Evolutionary conservation across 1,140 invertebrate genomes (phyloP), one percentile per base, ranked within the genome.

Genomic region (Drosophila sturtevanti): DNA sequence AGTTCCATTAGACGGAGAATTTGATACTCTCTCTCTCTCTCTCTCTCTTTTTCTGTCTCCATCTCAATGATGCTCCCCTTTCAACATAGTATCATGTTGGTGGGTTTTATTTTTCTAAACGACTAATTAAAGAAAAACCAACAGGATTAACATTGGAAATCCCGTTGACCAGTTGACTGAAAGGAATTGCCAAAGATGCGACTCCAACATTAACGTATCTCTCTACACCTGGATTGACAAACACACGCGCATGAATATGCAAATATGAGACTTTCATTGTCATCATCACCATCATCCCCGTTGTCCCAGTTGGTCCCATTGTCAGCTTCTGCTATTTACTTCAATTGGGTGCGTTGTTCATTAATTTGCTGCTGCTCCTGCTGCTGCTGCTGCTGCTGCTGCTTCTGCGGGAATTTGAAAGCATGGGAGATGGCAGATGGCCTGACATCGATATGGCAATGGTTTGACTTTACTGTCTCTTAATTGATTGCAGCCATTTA

Each of bases 401-500:
- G 4, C n/a, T 10, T 14, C 0, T 1, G 44, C 22, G 18, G 24
- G 21, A 35, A 16, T 3, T 18, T 11, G 52, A 54, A 51, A 63
- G 37, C 7, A 66, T 31, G 63, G 55, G 21, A 55, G 41, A 59
- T 21, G 37, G 75, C 75, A 79, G 75, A 58, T 68, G 63, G 69
- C 72, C 61, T 77, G 66, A 87, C 74, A 81, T 82, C 71, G 72
- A 82, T 73, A 79, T 81, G 70, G 65, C 65, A 52, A 63, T 66
- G 65, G 65, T 56, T 76, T 76, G 65, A 82, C 82, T 81, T 70
- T 87, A 79, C 71, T 86, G 71, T 64, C 78, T 63, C 68, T 82
- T 89, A 89, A 87, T 89, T 89, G 84, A 87, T 87, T 87, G 82
- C 79, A 87, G 72, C 68, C 68, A 82, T 89, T 89, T 79, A 70